Evolutionary conservation across 2,888 invertebrate species (phyloP).

Genomic region (Baronia brevicornis): DNA sequence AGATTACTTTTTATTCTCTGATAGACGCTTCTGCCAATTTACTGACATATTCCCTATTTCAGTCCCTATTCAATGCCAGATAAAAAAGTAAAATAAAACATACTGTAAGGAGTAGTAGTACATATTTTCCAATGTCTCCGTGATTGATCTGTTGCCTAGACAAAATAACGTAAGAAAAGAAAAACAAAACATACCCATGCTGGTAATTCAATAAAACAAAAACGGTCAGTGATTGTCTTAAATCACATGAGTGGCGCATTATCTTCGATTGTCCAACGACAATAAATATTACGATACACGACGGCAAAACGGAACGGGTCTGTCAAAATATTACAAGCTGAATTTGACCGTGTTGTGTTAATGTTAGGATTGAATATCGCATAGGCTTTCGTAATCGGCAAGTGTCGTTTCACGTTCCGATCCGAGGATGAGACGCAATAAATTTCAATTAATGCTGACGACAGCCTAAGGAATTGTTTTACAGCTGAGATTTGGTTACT

Average conservation of each 20-base stretch:
- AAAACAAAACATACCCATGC: conserved; percentile 21
- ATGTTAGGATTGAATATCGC: conserved; percentile 30
- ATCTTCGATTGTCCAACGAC: conserved; percentile 65
- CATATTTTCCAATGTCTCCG: no score
- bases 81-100: no score
- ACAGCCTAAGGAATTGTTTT: conserved; percentile 58
- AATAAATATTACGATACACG: conserved; percentile 43
- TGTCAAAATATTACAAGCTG: conserved; percentile 23
- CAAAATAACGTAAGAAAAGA: conserved; percentile 7
- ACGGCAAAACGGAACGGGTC: conserved; percentile 34
- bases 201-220: conserved; percentile 63
- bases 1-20: no score
- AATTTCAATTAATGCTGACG: conserved; percentile 70
- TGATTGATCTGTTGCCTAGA: no score
- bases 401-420: conserved; percentile 47
- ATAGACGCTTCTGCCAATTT: no score
- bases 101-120: no score
- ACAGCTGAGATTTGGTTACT: conserved; percentile 54
- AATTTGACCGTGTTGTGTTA: conserved; percentile 24
- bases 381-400: conserved; percentile 20
- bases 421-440: conserved; percentile 56
- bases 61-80: no score
- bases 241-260: conserved; percentile 67
- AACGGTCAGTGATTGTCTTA: conserved; percentile 60
- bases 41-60: no score